A percentile compares a stretch with the other conserved stretches of the same genome.
phyloP scores from a whole-genome alignment of 2,797 vertebrate genomes.

The Eurystomus glaucurus region DNA sequence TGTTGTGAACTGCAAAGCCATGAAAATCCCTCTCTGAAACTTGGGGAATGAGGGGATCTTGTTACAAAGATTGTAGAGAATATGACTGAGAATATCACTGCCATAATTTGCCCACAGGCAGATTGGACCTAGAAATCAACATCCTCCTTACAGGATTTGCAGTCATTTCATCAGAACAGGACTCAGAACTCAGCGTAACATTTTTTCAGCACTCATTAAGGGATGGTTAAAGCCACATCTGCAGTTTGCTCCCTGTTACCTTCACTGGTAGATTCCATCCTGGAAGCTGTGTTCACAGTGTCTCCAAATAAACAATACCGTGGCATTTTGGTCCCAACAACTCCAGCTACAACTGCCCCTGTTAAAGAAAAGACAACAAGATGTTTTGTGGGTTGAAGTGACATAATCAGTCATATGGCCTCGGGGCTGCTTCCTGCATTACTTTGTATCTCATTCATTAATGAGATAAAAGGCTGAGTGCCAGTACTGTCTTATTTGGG shows the following conservation, averaged over 20 bases:
- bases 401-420: background rate
- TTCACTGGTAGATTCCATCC: constrained; percentile 94
- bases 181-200: background rate
- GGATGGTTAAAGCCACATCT: background rate
- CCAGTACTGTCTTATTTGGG: background rate
- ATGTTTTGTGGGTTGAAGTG: background rate
- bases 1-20: background rate
- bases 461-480: background rate
- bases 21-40: background rate
- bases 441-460: background rate
- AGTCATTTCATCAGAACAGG: background rate
- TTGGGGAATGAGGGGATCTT: background rate
- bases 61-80: background rate
- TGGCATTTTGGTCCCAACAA: constrained; percentile 96
- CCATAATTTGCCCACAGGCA: background rate
- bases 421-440: background rate
- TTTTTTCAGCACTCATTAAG: background rate
- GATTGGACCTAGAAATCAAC: background rate
- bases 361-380: background rate
- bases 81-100: background rate
- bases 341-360: constrained; percentile 93
- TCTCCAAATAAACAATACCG: constrained; percentile 94
- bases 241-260: constrained; percentile 70
- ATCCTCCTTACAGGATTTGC: background rate
- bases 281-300: constrained; percentile 92